These are phyloP conservation scores for Nycticryphes semicollaris DNA, from an alignment of 2,113 vertebrate species.

Conservation along the genomic window DNA sequence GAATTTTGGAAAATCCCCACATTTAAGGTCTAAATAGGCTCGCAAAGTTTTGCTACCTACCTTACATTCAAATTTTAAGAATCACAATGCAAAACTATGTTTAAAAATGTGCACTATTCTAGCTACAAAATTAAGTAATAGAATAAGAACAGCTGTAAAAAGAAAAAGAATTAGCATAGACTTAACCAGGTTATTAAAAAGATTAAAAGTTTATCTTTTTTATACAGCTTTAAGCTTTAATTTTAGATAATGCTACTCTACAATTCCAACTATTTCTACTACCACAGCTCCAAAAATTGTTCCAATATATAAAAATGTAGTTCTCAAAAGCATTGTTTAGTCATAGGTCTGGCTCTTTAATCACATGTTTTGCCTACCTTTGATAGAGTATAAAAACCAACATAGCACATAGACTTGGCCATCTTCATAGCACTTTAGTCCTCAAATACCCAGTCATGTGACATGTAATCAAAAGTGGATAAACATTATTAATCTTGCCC, in stretches of 20 bases:
- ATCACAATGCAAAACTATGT: neutral
- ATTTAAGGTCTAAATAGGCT: neutral
- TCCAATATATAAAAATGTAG: neutral
- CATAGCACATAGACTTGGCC: neutral
- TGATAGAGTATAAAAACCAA: neutral
- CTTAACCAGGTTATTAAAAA: neutral
- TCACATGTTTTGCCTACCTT: neutral
- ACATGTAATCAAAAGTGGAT: neutral
- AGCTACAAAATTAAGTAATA: neutral
- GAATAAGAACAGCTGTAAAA: neutral
- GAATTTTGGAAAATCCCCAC: neutral
- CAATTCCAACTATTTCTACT: neutral
- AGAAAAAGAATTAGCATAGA: neutral
- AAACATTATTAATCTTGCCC: neutral
- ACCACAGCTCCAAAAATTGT: neutral
- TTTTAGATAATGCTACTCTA: neutral
- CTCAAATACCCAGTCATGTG: neutral
- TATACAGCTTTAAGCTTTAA: neutral
- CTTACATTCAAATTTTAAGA: neutral
- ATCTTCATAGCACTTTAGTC: neutral
- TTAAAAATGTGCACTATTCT: neutral
- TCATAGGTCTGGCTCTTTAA: neutral
- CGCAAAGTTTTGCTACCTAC: neutral
- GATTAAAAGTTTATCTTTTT: neutral
- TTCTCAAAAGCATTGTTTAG: neutral